Conservation (phyloP, 23 tunicate species). For the Botrylloides violaceus region DNA sequence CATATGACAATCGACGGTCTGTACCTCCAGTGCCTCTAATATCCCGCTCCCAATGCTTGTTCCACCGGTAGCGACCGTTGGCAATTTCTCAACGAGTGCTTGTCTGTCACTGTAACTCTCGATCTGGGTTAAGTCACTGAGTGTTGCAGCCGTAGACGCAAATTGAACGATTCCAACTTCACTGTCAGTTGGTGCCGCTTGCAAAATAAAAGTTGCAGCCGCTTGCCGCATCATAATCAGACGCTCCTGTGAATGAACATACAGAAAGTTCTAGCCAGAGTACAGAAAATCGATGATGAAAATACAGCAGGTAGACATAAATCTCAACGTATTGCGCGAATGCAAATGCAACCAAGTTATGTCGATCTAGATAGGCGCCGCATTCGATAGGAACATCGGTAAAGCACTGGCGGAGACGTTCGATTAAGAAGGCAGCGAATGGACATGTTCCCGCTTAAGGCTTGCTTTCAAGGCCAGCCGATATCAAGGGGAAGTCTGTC, state of each 20-base stretch:
- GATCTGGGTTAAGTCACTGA: constrained; percentile 8
- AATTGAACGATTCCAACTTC: constrained; percentile 45
- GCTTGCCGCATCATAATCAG: constrained; percentile 37
- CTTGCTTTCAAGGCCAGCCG: no score
- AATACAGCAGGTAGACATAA: no score
- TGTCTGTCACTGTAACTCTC: constrained; percentile 14
- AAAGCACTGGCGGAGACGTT: no score
- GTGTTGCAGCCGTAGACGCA: constrained; percentile 2
- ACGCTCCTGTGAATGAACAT: constrained; percentile 8
- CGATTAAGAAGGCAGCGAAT: no score
- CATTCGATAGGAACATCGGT: no score
- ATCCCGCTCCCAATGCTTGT: constrained; percentile 66
- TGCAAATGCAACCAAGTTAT: no score
- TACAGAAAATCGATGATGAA: no score
- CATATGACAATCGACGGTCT: background rate
- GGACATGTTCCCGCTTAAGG: no score
- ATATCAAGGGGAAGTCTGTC: no score
- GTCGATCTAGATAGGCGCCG: no score
- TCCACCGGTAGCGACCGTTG: constrained; percentile 28
- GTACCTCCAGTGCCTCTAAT: constrained; percentile 25
- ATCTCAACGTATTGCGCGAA: no score
- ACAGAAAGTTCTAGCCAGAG: no score
- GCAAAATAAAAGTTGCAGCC: constrained; percentile 27
- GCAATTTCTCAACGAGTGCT: constrained; percentile 9
- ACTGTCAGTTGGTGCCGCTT: constrained; percentile 24